Conservation (phyloP, 2,888 invertebrate genomes). For the Patella pellucida region DNA sequence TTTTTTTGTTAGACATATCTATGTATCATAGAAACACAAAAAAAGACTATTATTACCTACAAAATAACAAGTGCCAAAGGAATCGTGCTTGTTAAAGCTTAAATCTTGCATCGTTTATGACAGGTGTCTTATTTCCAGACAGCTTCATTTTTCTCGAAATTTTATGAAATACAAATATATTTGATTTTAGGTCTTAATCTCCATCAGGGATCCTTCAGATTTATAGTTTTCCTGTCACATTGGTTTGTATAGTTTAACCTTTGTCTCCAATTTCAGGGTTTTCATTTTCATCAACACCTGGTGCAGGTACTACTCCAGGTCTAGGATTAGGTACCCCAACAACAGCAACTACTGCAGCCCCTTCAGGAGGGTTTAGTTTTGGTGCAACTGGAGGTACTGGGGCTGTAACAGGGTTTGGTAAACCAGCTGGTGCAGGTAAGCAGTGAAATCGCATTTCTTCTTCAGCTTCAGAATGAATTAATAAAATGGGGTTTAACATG, state of each 20-base stretch:
- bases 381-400: constrained; percentile 1
- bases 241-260: not conserved
- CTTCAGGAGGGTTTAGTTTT: constrained; percentile 30
- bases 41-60: too few species aligned
- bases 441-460: not conserved
- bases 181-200: too few species aligned
- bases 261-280: constrained; percentile 19
- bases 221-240: not conserved
- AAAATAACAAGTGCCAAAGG: too few species aligned
- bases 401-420: not conserved
- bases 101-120: too few species aligned
- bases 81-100: too few species aligned
- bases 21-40: too few species aligned
- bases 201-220: constrained; percentile 1
- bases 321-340: constrained; percentile 25
- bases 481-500: too few species aligned
- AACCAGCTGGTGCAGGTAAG: constrained; percentile 15
- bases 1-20: too few species aligned
- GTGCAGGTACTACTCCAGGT: constrained; percentile 77
- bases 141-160: too few species aligned
- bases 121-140: not conserved
- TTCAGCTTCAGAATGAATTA: not conserved
- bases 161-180: too few species aligned
- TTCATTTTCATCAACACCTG: constrained; percentile 24
- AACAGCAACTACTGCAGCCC: constrained; percentile 15